Base-by-base conservation (phyloP, 2,888 invertebrate genomes). In the Drosophila ustulata region DNA sequence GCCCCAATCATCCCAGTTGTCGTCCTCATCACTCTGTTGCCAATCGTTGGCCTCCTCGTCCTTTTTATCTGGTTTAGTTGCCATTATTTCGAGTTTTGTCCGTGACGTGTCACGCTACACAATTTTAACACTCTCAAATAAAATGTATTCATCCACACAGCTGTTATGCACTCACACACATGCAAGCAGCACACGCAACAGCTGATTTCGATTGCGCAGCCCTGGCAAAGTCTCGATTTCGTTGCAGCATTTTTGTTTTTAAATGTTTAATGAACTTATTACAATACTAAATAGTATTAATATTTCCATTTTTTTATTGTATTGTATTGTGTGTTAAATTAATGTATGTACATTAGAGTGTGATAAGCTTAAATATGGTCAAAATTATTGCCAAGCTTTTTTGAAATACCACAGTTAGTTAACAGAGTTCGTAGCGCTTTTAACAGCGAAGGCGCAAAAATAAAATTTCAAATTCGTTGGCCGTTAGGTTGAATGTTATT, bases 1-100 rank as follows among this genome's bases (percentile, higher is more conserved):
- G 28, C 89, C 90, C 91, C 91, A 91, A 53, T 91, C 90, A 34
- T 90, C 91, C 91, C 91, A 91, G 53, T 88, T 88, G 51, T 90
- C 89, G 18, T 89, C 90, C 3, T 87, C 89, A 45, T 90, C 90
- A 57, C 87, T 89, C 7, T 85, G 69, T 41, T 80, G 68, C 90
- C 89, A 90, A 71, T 78, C 90, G 61, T 85, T 85, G 13, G 51
- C 9, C 3, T 52, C 39, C 1, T 63, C 76, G 1, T 66, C 57
- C 4, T 66, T 55, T 8, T 65, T 70, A 56, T 80, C 66, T 8
- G 65, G 52, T 71, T 77, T 78, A 47, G 58, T 75, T 49, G 80
- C 67, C 88, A 86, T 86, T 69, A 67, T 73, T 73, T 7, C n/a
- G 34, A 43, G 23, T 25, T 41, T 13, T 47, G 39, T 41, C 39